These are phyloP conservation scores for Eira barbara DNA, from an alignment of 2,113 vertebrate species.

Conservation along the genomic window DNA sequence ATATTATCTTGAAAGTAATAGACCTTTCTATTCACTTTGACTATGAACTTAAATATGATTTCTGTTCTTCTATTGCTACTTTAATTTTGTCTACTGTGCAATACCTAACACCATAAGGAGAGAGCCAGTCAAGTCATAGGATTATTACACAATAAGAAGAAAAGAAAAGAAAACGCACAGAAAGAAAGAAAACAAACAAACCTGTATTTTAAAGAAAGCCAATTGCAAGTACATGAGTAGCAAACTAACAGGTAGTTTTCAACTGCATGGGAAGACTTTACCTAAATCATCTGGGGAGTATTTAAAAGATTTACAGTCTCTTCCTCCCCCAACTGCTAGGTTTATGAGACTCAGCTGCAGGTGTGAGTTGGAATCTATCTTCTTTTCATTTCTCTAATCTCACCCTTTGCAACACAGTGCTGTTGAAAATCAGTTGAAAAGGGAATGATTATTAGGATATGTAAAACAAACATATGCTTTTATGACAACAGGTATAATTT, in stretches of 20 bases:
- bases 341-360: background rate
- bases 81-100: background rate
- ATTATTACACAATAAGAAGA: background rate
- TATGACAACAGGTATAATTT: background rate
- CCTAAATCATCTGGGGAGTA: background rate
- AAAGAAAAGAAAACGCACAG: background rate
- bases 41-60: background rate
- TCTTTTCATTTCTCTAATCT: background rate
- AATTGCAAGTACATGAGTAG: background rate
- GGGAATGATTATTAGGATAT: background rate
- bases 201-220: background rate
- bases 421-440: background rate
- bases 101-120: background rate
- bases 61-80: background rate
- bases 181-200: background rate
- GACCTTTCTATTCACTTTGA: background rate
- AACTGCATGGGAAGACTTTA: background rate
- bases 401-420: background rate
- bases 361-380: background rate
- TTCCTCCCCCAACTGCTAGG: background rate
- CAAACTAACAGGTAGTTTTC: background rate
- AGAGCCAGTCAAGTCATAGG: background rate
- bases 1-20: background rate
- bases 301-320: background rate
- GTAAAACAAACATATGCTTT: background rate